Percentiles rank a stretch among this genome's conserved stretches.
These are phyloP conservation scores for Varanus komodoensis DNA, from an alignment of 2,113 vertebrate species.

Conservation along the genomic window DNA sequence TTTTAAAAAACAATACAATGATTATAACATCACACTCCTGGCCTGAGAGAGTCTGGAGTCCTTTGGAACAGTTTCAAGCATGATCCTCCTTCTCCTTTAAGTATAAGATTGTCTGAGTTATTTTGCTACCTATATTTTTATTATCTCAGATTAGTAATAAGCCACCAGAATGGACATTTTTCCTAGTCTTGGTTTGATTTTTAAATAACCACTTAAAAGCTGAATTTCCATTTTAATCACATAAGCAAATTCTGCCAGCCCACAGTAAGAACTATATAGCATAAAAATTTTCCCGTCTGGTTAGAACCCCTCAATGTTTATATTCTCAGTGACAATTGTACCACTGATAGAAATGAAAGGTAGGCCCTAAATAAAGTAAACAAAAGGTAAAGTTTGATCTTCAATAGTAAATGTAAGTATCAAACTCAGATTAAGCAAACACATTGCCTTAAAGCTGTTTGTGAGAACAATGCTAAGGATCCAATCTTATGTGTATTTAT, in stretches of 20 bases:
- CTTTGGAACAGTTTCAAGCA: background rate
- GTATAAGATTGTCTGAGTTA: background rate
- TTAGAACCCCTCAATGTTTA: background rate
- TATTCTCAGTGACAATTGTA: background rate
- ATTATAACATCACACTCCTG: background rate
- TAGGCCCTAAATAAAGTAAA: background rate
- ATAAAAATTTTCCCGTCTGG: background rate
- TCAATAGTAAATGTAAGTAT: background rate
- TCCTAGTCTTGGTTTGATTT: background rate
- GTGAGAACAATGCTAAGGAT: no score
- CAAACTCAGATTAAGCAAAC: background rate
- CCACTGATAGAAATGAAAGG: background rate
- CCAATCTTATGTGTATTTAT: background rate
- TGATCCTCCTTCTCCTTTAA: background rate
- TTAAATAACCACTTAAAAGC: background rate
- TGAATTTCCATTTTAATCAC: background rate
- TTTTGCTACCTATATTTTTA: no score
- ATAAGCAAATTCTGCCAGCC: background rate
- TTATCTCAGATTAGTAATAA: background rate
- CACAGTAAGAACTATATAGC: background rate
- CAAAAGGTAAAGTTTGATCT: conserved; percentile 23
- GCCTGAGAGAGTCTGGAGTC: background rate
- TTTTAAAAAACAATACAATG: background rate
- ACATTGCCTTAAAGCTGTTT: background rate
- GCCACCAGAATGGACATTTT: background rate